Evolutionary conservation across 2,888 invertebrate genomes (phyloP), one percentile per base, ranked within the genome.

Genomic region (Oligia latruncula): DNA sequence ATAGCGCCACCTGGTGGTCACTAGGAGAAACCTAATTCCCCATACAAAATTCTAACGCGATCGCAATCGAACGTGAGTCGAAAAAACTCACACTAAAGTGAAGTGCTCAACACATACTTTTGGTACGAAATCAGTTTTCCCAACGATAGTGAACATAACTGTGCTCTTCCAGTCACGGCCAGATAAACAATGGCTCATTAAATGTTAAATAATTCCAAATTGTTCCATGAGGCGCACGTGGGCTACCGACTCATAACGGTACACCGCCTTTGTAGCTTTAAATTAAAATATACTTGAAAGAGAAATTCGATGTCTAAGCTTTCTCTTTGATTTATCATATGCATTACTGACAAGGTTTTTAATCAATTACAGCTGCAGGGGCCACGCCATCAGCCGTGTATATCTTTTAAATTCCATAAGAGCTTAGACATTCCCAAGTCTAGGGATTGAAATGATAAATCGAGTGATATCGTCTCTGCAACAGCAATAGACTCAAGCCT

Each of bases 101-200:
- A 71, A 58, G 17, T 62, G 15, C 1, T 62, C 40, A 46, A 62
- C 13, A 3, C n/a, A 43, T 29, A 55, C 23, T 64, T 71, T 82
- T 55, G 4, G n/a, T 64, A 43, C 15, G 5, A 43, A 43, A 64
- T 40, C 11, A 49, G 15, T 58, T 78, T 62, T 35, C n/a, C 15
- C 9, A 71, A 64, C 49, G 0, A 64, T 40, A 40, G 4, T 46
- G 46, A 29, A 66, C 20, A 70, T 58, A 84, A 75, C 65, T 60
- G 76, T 73, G 15, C 20, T 65, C 43, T 65, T 40, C 52, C 13
- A 70, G 43, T 60, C 64, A 35, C 43, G 52, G 9, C 5, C 40
- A 62, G 49, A 68, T 74, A 35, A 78, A 85, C 83, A 87, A 86
- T 79, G 67, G 73, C 70, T 79, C 80, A 84, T 87, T 85, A 85